Base-by-base conservation (phyloP, 1,140 invertebrate genomes). In the Leptopilina clavipes region DNA sequence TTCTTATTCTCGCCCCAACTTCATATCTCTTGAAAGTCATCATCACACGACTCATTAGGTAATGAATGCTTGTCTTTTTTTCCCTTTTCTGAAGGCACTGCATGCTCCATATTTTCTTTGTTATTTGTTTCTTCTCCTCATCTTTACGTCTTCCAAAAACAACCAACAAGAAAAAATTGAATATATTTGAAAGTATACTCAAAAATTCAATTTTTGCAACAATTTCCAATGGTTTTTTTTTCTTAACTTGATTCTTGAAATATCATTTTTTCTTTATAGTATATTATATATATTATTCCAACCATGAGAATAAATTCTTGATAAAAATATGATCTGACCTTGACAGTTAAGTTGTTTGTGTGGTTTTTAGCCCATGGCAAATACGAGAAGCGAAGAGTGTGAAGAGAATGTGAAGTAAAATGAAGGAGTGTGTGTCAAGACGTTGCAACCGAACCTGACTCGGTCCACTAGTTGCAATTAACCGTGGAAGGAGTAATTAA, bases 401-500 rank as follows among this genome's bases (percentile, higher is more conserved):
- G 25, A 31, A 31, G 25, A 31, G 25, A 31, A 31, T 31, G 25
- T 31, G 5, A 31, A 31, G 25, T 31, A 31, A 31, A 31, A 31
- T 31, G 25, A 31, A 31, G n/a, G 48, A 52, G 9, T 31, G 14
- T 5, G 9, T 31, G 14, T 5, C 18, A 52, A n/a, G 48, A 52
- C 48, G 48, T 18, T 52, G 48, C n/a, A 52, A 52, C 48, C n/a
- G 48, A 52, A 8, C n/a, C 14, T 52, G 48, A 6, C 48, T 52
- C 48, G 48, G 48, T 52, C 48, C 48, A 75, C 56, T 40, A 22
- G 70, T 73, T n/a, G 80, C 74, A 82, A 84, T 84, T 82, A 84
- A 85, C 76, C 56, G 59, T 45, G 74, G 70, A 44, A n/a, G 25
- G 65, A 77, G 77, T 85, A 85, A 85, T 85, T 84, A 84, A 84